Percentiles rank a stretch among this genome's conserved stretches.
Evolutionary conservation across 2,113 vertebrate species (phyloP).

Genomic region (Zosterops borbonicus): DNA sequence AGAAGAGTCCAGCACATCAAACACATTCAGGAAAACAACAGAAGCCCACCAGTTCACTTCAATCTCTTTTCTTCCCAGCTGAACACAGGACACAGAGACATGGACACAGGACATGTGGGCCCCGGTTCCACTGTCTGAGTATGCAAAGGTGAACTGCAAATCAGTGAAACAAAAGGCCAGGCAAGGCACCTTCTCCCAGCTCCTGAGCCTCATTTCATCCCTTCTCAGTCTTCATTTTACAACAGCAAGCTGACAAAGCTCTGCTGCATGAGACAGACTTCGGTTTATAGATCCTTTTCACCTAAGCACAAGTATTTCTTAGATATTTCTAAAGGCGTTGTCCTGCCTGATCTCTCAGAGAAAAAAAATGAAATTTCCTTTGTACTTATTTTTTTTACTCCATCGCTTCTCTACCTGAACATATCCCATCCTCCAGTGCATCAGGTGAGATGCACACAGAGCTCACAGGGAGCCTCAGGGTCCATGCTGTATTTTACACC

Average conservation of each 20-base stretch:
- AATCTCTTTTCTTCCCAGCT: background rate
- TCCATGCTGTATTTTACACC: background rate
- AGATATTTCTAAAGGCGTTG: background rate
- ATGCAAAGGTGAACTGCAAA: background rate
- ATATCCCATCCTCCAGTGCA: background rate
- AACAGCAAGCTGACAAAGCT: background rate
- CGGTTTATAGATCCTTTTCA: background rate
- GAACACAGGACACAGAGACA: background rate
- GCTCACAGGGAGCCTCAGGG: background rate
- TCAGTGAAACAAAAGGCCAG: background rate
- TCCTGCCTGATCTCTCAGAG: background rate
- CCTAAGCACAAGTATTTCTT: background rate
- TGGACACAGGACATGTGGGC: background rate
- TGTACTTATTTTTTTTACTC: background rate
- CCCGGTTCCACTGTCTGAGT: background rate
- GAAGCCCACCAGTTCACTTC: background rate
- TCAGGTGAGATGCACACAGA: background rate
- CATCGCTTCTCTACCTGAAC: background rate
- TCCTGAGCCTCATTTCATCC: background rate
- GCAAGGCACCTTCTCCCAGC: background rate
- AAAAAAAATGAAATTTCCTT: background rate
- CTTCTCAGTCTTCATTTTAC: background rate
- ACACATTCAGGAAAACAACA: background rate
- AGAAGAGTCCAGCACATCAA: background rate
- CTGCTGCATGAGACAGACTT: background rate